A percentile compares a stretch with the other conserved stretches of the same genome.
phyloP scores from a whole-genome alignment of 2,888 invertebrate genomes.

The Ichneumoninae sp. region DNA sequence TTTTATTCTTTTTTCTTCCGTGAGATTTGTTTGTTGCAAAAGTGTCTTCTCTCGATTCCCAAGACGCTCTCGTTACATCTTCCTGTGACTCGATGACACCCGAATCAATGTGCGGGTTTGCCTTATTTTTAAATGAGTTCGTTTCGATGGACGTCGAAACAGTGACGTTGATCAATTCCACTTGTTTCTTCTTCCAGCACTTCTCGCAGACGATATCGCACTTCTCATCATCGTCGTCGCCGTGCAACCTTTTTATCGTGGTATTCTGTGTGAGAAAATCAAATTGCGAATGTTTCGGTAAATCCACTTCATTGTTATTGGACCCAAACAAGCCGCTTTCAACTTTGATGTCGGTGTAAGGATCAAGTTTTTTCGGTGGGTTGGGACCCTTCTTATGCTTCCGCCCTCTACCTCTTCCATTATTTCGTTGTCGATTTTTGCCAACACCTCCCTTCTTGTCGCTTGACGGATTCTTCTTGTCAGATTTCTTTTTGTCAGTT shows the following conservation, averaged over 20 bases:
- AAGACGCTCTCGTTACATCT: background rate
- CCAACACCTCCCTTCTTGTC: background rate
- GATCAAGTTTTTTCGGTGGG: slow-evolving; percentile 36
- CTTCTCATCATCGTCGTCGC: slow-evolving; percentile 36
- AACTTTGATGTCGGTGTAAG: slow-evolving; percentile 18
- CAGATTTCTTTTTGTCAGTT: background rate
- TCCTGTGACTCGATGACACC: slow-evolving; percentile 66
- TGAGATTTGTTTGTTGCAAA: slow-evolving; percentile 27
- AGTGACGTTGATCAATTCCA: slow-evolving; percentile 40
- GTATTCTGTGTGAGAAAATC: background rate
- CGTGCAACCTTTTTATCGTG: background rate
- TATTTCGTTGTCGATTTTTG: background rate
- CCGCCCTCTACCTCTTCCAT: slow-evolving; percentile 3
- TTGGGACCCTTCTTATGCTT: slow-evolving; percentile 29
- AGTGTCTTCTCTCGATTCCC: slow-evolving; percentile 31
- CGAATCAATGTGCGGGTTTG: slow-evolving; percentile 66
- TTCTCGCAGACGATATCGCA: slow-evolving; percentile 58
- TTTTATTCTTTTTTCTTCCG: slow-evolving; percentile 9
- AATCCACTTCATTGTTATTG: slow-evolving; percentile 23
- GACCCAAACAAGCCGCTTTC: slow-evolving; percentile 41
- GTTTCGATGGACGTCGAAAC: slow-evolving; percentile 15
- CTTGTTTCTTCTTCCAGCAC: slow-evolving; percentile 64
- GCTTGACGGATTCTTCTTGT: background rate
- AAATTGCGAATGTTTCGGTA: slow-evolving; percentile 41
- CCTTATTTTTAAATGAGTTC: background rate